Conservation (phyloP, 2,888 invertebrate genomes). For the Agrilus biguttatus region DNA sequence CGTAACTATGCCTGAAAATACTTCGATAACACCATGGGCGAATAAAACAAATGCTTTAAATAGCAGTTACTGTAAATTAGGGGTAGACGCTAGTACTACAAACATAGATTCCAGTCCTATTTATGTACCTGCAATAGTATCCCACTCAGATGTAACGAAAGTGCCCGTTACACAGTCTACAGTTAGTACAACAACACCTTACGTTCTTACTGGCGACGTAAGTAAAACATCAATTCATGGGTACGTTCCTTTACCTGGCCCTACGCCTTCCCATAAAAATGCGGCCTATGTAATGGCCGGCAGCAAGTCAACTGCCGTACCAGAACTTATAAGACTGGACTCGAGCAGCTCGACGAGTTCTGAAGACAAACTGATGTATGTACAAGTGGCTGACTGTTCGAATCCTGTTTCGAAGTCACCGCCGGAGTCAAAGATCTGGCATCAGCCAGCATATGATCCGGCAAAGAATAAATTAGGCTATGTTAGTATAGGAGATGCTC, state of each 20-base stretch:
- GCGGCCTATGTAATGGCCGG: slow-evolving; percentile 22
- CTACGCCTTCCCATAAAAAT: slow-evolving; percentile 10
- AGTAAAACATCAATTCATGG: slow-evolving; percentile 18
- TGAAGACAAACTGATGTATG: slow-evolving; percentile 12
- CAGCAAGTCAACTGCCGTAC: slow-evolving; percentile 12
- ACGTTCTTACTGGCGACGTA: slow-evolving; percentile 16
- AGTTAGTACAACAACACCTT: slow-evolving; percentile 10
- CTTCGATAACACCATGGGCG: slow-evolving; percentile 2
- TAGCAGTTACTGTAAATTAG: slow-evolving; percentile 21
- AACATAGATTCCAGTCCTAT: slow-evolving; percentile 11
- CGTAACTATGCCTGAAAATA: slow-evolving; percentile 15
- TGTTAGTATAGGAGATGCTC: slow-evolving; percentile 18
- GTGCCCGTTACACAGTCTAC: slow-evolving; percentile 13
- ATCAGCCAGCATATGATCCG: slow-evolving; percentile 11
- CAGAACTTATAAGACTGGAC: slow-evolving; percentile 11
- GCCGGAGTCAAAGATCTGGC: slow-evolving; percentile 11
- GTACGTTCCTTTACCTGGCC: slow-evolving; percentile 17
- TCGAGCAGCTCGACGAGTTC: slow-evolving; percentile 4
- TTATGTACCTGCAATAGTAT: slow-evolving; percentile 14
- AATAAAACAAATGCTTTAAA: slow-evolving; percentile 6
- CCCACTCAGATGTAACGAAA: slow-evolving; percentile 6
- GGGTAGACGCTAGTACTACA: slow-evolving; percentile 14
- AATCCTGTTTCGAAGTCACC: slow-evolving; percentile 5
- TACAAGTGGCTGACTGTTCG: slow-evolving; percentile 13
- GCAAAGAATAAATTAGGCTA: slow-evolving; percentile 15